Evolutionary conservation across 2,888 invertebrate genomes (phyloP), one percentile per base, ranked within the genome.

Genomic region (Muscina levida): DNA sequence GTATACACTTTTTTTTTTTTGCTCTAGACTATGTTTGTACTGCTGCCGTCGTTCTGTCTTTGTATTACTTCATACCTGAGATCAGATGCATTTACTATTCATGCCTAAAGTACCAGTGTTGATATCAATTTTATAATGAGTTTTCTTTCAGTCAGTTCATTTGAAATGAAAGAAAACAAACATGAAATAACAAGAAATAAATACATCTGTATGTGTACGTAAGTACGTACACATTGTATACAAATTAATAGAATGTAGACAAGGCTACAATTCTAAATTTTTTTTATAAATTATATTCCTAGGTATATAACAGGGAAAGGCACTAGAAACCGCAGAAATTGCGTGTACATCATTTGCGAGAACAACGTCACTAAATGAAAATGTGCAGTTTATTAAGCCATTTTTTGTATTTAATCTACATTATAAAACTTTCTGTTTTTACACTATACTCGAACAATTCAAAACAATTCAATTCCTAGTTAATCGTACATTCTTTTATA

Each of bases 71-170:
- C 19, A 39, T 39, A 37, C 17, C 10, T 0, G 19, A 62, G 59
- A 13, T 15, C 13, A 42, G 6, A 77, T 72, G 74, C 67, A 81
- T 77, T 81, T 77, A 72, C 77, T 81, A 77, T 81, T 71, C 74
- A 77, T 77, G 77, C 81, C 77, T 68, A 74, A 77, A 81, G 81
- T 68, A 81, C 70, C 71, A 67, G 71, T 77, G 62, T 46, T 72
- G 72, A 72, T 77, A 81, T 74, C 77, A 81, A 77, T 81, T 81
- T 67, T 77, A 56, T 81, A 81, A 81, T 81, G 81, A 81, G 81
- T 81, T 81, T 81, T 81, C 81, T 81, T 81, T 81, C 72, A 81
- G 71, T 67, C 74, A 74, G 77, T 48, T 81, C 77, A 72, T 75
- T 73, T 73, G 73, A 73, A 77, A 73, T 66, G 62, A 37, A 57